These are phyloP conservation scores for Hozukius guyotensis DNA, from an alignment of 2,797 vertebrate genomes.

Conservation along the genomic window DNA sequence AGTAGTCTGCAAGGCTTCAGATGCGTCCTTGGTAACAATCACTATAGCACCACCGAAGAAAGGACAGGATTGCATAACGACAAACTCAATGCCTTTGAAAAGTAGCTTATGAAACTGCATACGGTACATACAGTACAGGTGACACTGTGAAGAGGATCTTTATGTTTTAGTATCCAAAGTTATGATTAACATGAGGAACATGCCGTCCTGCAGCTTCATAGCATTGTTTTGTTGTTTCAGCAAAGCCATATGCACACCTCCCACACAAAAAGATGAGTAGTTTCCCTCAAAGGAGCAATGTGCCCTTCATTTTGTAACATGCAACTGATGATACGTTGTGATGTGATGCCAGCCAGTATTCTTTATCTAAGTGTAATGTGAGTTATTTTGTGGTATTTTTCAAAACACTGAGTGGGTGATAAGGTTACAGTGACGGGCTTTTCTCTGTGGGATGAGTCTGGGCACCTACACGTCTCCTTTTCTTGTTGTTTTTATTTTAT, in stretches of 20 bases:
- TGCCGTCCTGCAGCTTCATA: not conserved
- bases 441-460: slow-evolving; percentile 15
- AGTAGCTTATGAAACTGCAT: not conserved
- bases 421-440: slow-evolving; percentile 5
- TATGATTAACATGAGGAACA: not conserved
- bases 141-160: not conserved
- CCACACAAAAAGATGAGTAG: slow-evolving; percentile 10
- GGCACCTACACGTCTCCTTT: not conserved
- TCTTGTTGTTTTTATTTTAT: not conserved
- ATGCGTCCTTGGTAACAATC: slow-evolving; percentile 69
- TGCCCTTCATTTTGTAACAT: not conserved
- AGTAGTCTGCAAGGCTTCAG: slow-evolving; percentile 47
- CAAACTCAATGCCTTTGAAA: slow-evolving; percentile 21
- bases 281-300: not conserved
- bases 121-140: not conserved
- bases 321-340: not conserved
- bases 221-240: not conserved
- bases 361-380: slow-evolving; percentile 19
- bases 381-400: slow-evolving; percentile 7
- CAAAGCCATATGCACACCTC: not conserved
- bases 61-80: slow-evolving; percentile 52
- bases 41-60: slow-evolving; percentile 51
- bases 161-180: not conserved
- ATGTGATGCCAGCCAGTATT: not conserved
- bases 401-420: slow-evolving; percentile 23